Evolutionary conservation across 2,113 vertebrate species (phyloP), one percentile per base, ranked within the genome.

Genomic region (Crotalus viridis): DNA sequence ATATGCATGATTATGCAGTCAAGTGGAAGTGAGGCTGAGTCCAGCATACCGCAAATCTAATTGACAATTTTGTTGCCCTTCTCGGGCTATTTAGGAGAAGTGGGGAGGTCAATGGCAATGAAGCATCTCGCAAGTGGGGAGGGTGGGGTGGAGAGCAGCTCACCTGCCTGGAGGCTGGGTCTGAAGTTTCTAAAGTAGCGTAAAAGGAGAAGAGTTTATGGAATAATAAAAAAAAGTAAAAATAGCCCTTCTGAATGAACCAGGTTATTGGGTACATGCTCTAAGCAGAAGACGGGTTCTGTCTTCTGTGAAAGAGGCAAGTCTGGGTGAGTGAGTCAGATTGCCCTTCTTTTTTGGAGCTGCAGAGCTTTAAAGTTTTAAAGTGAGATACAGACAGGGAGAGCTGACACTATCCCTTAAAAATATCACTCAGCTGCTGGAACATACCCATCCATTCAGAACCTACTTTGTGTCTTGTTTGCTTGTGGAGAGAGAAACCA

Each of bases 1-100:
- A 97, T 97, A 97, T 97, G 97, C 97, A 96, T 97, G 97, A 96
- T 97, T 97, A 97, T 96, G 95, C 97, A 96, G 97, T 96, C 95
- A 96, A 95, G 95, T 90, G 95, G 90, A 90, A 97, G 96, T 94
- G 95, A 96, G 96, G 96, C 95, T 96, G 96, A 97, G 93, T 86
- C 88, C 94, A 94, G 93, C 95, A 95, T 96, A 94, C 94, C 54
- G 86, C 94, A 97, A 97, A 97, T 96, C 97, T 98, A 97, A 98
- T 97, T 98, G 98, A 98, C 97, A 97, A 98, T 97, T 97, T 95
- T 96, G 97, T 97, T 97, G 97, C 97, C 97, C 97, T 98, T 98
- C 97, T 98, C 94, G 56, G 90, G 96, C 96, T 97, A 95, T 98
- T 97, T 97, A 98, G 97, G 96, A 97, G 97, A 96, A 97, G 96